Conservation (phyloP, 1,140 invertebrate species). For the Heliconius congener region DNA sequence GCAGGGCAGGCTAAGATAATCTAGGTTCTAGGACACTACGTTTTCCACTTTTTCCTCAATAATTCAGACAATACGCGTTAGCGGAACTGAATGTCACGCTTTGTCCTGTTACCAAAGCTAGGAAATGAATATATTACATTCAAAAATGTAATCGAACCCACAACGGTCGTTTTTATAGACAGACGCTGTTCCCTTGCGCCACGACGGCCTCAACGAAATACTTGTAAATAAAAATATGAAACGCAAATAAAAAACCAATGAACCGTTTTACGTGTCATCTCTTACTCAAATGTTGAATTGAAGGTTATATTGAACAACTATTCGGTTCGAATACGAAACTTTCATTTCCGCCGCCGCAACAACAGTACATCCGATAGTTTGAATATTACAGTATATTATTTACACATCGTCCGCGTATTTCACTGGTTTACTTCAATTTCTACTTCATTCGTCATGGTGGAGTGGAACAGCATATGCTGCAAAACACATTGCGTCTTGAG, state of each 20-base stretch:
- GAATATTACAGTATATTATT: neutral
- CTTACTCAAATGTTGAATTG: neutral
- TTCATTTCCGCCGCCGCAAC: neutral
- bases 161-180: too few species aligned
- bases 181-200: too few species aligned
- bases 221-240: too few species aligned
- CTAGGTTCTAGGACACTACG: too few species aligned
- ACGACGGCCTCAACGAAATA: neutral
- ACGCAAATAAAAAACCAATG: neutral
- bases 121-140: too few species aligned
- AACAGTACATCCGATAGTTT: neutral
- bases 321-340: neutral
- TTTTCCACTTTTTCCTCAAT: too few species aligned
- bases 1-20: neutral
- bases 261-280: neutral
- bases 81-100: too few species aligned
- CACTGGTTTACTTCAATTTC: neutral
- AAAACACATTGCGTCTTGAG: neutral
- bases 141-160: too few species aligned
- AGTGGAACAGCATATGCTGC: too few species aligned
- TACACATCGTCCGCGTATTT: neutral
- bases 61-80: too few species aligned
- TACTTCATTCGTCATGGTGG: too few species aligned
- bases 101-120: too few species aligned
- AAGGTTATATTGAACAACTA: conserved; percentile 1